Evolutionary conservation across 2,113 vertebrate species (phyloP).

Genomic region (Lepidothrix coronata): DNA sequence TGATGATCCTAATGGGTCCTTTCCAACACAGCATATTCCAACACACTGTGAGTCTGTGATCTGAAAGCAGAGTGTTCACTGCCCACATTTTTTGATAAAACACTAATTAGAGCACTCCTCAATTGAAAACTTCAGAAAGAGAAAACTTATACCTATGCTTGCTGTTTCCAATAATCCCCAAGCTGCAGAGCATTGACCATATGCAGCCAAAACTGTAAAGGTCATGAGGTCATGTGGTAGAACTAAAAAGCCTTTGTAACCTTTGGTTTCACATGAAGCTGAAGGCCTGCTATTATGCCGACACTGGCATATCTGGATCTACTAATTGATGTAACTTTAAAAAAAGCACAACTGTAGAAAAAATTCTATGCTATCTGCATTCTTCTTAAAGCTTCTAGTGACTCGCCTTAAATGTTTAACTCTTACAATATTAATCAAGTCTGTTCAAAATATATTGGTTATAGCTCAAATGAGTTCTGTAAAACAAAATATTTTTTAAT

Average conservation of each 20-base stretch:
- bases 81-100: neutral
- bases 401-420: neutral
- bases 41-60: neutral
- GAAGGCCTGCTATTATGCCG: neutral
- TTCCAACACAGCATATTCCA: neutral
- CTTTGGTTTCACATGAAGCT: neutral
- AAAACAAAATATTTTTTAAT: neutral
- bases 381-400: neutral
- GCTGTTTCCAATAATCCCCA: neutral
- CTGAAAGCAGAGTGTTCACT: neutral
- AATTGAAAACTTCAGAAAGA: neutral
- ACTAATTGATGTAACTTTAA: neutral
- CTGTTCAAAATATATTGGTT: neutral
- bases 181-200: neutral
- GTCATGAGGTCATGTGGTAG: neutral
- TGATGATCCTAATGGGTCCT: neutral
- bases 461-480: neutral
- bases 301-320: neutral
- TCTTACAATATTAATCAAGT: neutral
- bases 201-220: neutral
- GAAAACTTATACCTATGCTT: neutral
- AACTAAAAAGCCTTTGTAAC: neutral
- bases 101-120: neutral
- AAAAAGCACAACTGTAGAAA: neutral
- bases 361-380: neutral